Percentiles rank a stretch among this genome's conserved stretches.
Evolutionary conservation across 2,797 vertebrate genomes (phyloP).

Genomic region (Odontamblyopus lacepedii): DNA sequence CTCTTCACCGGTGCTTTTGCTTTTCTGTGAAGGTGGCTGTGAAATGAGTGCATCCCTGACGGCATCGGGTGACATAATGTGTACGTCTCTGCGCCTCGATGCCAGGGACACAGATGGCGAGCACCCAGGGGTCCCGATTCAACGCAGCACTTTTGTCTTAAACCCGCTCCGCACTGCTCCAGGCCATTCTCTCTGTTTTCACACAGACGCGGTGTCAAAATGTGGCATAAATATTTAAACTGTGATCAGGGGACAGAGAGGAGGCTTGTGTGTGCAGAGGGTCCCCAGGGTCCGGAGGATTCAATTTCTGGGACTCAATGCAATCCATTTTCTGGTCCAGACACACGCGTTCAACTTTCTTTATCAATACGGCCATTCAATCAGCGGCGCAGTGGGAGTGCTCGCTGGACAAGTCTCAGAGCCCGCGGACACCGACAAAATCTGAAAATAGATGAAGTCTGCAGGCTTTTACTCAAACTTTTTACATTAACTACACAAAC

Average conservation of each 20-base stretch:
- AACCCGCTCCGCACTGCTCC: constrained; percentile 39
- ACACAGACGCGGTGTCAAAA: constrained; percentile 52
- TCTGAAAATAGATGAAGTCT: constrained; percentile 20
- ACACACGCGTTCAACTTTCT: constrained; percentile 26
- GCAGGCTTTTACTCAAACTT: constrained; percentile 1
- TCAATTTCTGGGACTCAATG: constrained; percentile 40
- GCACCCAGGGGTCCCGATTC: constrained; percentile 43
- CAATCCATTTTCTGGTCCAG: constrained; percentile 45
- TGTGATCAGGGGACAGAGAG: constrained; percentile 48
- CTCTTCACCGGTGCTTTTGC: not conserved
- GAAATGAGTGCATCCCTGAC: constrained; percentile 17
- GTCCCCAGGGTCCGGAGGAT: constrained; percentile 35
- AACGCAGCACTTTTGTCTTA: constrained; percentile 38
- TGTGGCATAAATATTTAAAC: constrained; percentile 66
- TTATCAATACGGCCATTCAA: constrained; percentile 58
- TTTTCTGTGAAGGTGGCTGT: constrained; percentile 3
- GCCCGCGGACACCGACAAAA: constrained; percentile 18
- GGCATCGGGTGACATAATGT: constrained; percentile 34
- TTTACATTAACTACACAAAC: constrained; percentile 13
- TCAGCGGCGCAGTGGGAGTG: constrained; percentile 43
- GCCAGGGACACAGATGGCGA: constrained; percentile 65
- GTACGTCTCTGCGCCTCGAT: constrained; percentile 32
- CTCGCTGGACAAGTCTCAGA: constrained; percentile 26
- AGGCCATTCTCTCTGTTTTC: constrained; percentile 24
- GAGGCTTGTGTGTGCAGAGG: not conserved